Conservation (phyloP, 2,888 invertebrate species). For the Cremastobaeus sp. region DNA sequence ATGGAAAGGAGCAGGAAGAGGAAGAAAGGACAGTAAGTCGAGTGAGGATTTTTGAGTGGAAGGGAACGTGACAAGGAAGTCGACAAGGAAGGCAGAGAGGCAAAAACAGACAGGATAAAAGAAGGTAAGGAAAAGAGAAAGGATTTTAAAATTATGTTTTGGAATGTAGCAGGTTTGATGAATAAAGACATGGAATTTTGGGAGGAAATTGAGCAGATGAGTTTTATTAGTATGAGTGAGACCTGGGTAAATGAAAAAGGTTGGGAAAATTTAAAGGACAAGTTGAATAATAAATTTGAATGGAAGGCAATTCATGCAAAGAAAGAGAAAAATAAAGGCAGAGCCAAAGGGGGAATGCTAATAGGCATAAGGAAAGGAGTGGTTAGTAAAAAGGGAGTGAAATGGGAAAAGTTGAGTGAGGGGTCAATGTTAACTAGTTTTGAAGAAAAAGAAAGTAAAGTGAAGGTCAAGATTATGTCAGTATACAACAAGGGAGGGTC, state of each 20-base stretch:
- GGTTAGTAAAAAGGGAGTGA: background rate
- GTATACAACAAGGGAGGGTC: no score
- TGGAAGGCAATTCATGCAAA: background rate
- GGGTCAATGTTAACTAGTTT: background rate
- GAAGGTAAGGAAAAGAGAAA: background rate
- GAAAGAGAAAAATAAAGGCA: background rate
- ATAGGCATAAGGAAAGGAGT: background rate
- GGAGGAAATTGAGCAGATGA: background rate
- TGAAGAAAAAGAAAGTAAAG: no score
- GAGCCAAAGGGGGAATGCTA: background rate
- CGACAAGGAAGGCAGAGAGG: background rate
- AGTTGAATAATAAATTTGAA: no score
- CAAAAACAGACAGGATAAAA: background rate
- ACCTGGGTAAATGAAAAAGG: background rate
- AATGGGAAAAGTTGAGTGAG: background rate
- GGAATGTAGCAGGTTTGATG: background rate
- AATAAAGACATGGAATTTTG: background rate
- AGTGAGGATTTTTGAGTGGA: background rate
- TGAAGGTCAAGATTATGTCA: no score
- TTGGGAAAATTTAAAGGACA: background rate
- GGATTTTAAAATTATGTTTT: background rate
- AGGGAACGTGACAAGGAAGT: background rate
- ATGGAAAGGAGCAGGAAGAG: background rate
- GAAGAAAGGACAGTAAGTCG: background rate
- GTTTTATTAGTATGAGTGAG: background rate